phyloP scores from a whole-genome alignment of 2,888 invertebrate genomes.

The Marronus borbonicus region DNA sequence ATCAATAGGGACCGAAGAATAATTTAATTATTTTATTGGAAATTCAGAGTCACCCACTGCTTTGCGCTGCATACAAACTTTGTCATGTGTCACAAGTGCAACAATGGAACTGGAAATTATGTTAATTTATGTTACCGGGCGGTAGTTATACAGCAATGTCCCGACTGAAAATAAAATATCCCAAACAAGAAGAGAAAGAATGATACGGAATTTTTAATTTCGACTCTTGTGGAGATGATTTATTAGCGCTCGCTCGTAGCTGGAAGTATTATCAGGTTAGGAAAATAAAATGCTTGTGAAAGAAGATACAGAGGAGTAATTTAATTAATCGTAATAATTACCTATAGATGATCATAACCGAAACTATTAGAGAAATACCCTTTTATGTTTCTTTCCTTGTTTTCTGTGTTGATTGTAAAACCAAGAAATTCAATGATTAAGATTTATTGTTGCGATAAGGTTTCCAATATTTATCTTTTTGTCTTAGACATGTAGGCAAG shows the following conservation, averaged over 20 bases:
- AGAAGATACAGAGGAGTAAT: too few species aligned
- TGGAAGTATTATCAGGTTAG: slow-evolving; percentile 6
- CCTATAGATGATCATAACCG: too few species aligned
- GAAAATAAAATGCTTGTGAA: background rate
- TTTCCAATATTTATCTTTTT: too few species aligned
- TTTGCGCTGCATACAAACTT: slow-evolving; percentile 48
- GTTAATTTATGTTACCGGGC: slow-evolving; percentile 51
- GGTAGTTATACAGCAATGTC: slow-evolving; percentile 46
- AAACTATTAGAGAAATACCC: too few species aligned
- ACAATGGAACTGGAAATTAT: slow-evolving; percentile 50
- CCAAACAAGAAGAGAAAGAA: slow-evolving; percentile 11
- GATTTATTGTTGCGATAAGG: too few species aligned
- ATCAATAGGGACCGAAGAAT: slow-evolving; percentile 26
- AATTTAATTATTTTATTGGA: slow-evolving; percentile 47
- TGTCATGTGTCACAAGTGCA: slow-evolving; percentile 50
- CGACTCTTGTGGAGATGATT: slow-evolving; percentile 46
- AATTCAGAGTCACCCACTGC: slow-evolving; percentile 37
- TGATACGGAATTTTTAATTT: slow-evolving; percentile 50
- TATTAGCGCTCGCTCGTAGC: slow-evolving; percentile 40
- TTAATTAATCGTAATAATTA: too few species aligned
- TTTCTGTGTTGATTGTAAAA: too few species aligned
- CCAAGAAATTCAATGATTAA: too few species aligned
- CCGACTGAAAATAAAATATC: slow-evolving; percentile 36
- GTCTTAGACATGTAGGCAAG: too few species aligned
- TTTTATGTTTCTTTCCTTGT: too few species aligned